phyloP scores from a whole-genome alignment of 2,888 invertebrate species.

The Salticus scenicus region DNA sequence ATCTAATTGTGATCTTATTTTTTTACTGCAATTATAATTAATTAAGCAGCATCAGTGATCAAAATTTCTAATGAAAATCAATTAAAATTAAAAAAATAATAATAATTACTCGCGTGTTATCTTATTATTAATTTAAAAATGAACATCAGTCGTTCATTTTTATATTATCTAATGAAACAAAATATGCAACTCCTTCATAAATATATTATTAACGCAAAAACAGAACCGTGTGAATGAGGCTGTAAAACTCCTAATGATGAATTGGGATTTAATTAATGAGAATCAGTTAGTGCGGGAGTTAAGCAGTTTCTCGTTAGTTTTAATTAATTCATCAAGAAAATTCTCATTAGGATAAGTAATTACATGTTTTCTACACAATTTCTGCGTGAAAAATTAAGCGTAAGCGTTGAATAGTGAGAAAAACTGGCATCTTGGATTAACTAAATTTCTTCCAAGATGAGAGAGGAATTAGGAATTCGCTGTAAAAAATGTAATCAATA shows the following conservation, averaged over 20 bases:
- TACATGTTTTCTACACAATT: not conserved
- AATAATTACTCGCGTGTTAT: too few relatives aligned
- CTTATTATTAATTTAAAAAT: too few relatives aligned
- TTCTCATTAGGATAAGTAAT: constrained; percentile 10
- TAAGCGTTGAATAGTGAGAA: too few relatives aligned
- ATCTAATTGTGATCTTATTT: too few relatives aligned
- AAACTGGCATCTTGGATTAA: not conserved
- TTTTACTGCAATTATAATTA: too few relatives aligned
- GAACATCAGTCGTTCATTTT: too few relatives aligned
- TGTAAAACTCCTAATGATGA: not conserved
- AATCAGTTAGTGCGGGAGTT: not conserved
- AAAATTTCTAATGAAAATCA: not conserved
- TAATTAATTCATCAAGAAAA: constrained; percentile 14
- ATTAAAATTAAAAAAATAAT: not conserved
- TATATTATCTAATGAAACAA: too few relatives aligned
- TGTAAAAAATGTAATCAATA: too few relatives aligned
- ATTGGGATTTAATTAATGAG: not conserved
- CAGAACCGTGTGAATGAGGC: not conserved
- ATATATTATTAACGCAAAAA: not conserved
- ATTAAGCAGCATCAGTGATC: too few relatives aligned
- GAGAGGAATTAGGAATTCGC: not conserved
- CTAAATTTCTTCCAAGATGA: not conserved
- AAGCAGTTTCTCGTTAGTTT: not conserved
- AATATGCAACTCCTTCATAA: not conserved
- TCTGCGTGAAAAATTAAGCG: not conserved